Evolutionary conservation across 2,113 vertebrate genomes (phyloP), one percentile per base, ranked within the genome.

Genomic region (Aldabrachelys gigantea): DNA sequence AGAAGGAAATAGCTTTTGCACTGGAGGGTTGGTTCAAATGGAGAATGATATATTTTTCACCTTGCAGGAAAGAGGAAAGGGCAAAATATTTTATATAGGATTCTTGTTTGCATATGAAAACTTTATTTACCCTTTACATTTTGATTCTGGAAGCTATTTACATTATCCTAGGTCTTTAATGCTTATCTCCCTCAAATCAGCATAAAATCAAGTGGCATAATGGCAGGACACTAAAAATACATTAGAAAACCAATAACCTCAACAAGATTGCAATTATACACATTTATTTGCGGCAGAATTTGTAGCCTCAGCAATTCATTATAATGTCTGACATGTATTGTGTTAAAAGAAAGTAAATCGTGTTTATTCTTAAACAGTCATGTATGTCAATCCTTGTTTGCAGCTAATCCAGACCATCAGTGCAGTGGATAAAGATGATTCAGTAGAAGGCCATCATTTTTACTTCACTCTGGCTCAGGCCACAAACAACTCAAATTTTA

Each of bases 391-490:
- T 91, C 75, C 95, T 8, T 95, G 50, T 89, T 95, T 95, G 22
- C 96, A 99, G 99, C 87, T 98, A 83, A 98, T 99, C 97, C 99
- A 99, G 96, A 98, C 93, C 50, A 98, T 99, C 97, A 99, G 98
- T 85, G 99, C 99, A 19, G 97, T 98, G 56, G 99, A 99, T 94
- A 96, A 93, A 85, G 99, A 99, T 56, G 98, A 98, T 22, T 98
- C 99, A 3, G 31, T 31, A 81, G 98, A 98, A 91, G 97, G 97
- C 76, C 99, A 99, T 56, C 98, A 97, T 84, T 99, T 99, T 97
- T 98, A 98, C 94, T 99, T 99, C 97, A 98, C 98, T 8, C 97
- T 99, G 95, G 98, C 98, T 80, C 87, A 97, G 52, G 97, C 97
- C 50, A 87, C 89, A 97, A 99, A 98, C 92, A 98, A 98, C 91